Base-by-base conservation (phyloP, 2,113 vertebrate species). In the Myodes glareolus region DNA sequence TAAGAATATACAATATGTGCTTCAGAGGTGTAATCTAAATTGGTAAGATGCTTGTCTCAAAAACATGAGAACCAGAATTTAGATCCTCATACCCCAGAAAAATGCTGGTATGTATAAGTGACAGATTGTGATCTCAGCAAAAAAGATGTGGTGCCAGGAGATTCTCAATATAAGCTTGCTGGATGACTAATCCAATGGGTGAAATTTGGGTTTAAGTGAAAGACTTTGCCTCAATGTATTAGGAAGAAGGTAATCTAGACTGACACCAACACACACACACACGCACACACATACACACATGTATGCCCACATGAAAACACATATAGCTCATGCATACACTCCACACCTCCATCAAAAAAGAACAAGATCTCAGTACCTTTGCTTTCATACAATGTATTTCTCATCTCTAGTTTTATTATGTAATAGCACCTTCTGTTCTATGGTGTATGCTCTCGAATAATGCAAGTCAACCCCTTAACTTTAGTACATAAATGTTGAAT, bases 141-240 rank as follows among this genome's bases (percentile, higher is more conserved):
- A 19, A 58, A 10, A 4, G 6, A 81, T 25, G 9, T 11, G 2
- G 0, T 33, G 7, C 3, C 11, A 36, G 8, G 1, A 9, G 47
- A 80, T 80, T 16, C 10, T 16, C 17, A 50, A 23, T 47, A 14
- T 13, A 50, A 50, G 45, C 3, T 78, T 16, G 29, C 2, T 33
- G 10, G 5, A 10, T 36, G n/a, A 58, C 13, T 58, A 12, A 8
- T 58, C 19, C 17, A 58, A 25, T 81, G 19, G 9, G 10, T 58
- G 10, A n/a, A 12, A 9, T 80, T 2, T 11, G 8, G 52, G 9
- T 21, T 80, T 21, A 80, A n/a, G 21, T 52, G 31, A 55, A 11
- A 80, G 31, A 5, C 77, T 11, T 36, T 55, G 8, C 50, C 52
- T 80, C 17, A 78, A 11, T 80, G 11, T 6, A 80, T 36, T 23